Evolutionary conservation across 2,113 vertebrate species (phyloP).

Genomic region (Oryzias melastigma): DNA sequence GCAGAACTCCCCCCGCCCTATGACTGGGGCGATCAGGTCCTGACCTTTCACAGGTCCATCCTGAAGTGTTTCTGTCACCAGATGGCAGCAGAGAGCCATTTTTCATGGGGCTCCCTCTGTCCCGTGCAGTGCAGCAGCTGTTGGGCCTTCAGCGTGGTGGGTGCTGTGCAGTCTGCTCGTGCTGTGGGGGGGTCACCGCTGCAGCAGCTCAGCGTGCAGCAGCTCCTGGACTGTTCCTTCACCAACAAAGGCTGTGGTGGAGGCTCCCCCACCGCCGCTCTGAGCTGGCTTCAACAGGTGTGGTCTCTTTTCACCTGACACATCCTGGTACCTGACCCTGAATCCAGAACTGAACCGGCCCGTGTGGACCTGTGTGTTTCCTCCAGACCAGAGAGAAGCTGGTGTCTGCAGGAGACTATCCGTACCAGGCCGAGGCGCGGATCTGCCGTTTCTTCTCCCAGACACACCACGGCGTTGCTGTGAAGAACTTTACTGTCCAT

Average conservation of each 20-base stretch:
- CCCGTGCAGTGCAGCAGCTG: conserved; percentile 87
- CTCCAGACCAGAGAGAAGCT: conserved; percentile 83
- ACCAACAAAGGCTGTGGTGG: conserved; percentile 83
- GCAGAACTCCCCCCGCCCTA: no score
- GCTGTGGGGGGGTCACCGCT: conserved; percentile 77
- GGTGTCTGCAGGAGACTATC: conserved; percentile 82
- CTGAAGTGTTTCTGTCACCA: conserved; percentile 52
- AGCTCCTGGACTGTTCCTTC: conserved; percentile 90
- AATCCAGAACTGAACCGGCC: background rate
- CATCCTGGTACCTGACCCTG: background rate
- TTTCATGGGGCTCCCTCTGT: conserved; percentile 12
- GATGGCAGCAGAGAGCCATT: conserved; percentile 67
- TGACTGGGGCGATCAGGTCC: no score
- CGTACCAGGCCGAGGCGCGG: conserved; percentile 83
- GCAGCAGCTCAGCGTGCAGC: conserved; percentile 86
- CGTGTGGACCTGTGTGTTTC: conserved; percentile 2
- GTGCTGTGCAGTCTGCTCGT: conserved; percentile 80
- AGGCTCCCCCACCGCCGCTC: conserved; percentile 79
- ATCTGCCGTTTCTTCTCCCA: conserved; percentile 82
- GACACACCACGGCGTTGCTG: conserved; percentile 77
- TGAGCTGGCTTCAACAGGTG: conserved; percentile 88
- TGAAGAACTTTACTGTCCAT: conserved; percentile 79
- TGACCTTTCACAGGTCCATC: conserved; percentile 1
- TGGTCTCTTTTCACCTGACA: conserved; percentile 4
- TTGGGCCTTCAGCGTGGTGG: conserved; percentile 93